Base-by-base conservation (phyloP, 2,888 invertebrate species). In the Liodrosophila aerea region DNA sequence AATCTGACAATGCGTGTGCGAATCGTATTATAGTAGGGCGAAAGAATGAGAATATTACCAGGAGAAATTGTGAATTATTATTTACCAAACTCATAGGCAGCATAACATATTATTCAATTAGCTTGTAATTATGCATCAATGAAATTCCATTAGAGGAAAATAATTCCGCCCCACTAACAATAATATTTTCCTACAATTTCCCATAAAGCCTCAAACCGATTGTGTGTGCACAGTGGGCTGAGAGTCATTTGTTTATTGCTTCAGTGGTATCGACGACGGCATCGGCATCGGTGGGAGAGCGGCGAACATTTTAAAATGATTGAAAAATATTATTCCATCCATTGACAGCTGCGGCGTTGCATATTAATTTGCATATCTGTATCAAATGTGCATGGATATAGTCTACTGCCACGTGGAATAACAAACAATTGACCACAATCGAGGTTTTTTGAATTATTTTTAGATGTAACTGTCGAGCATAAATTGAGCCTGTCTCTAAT, bases 301-400 rank as follows among this genome's bases (percentile, higher is more conserved):
- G 44, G 63, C 43, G 31, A 65, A 44, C 61, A 71, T 71, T 74
- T 68, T 53, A 49, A 72, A 74, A 77, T 70, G 73, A 81, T 81
- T 75, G 73, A 70, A 75, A 64, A 81, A 77, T 68, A 81, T 73
- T 82, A 78, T 77, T 67, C 56, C 59, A 73, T 68, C 5, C 61
- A 78, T 68, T 81, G 73, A 75, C 75, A 77, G 75, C 65, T 70
- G 73, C 59, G 64, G 60, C 59, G 50, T 52, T 47, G 62, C 62
- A 59, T 66, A 64, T 63, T 72, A 68, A 80, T 80, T 80, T 74
- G 59, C 68, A 74, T 68, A 60, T 36, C 60, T 22, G 27, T n/a
- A 39, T 47, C 52, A 56, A 15, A 44, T 22, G 12, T 1, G 12
- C 8, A 22, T 8, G 3, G 11, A 12, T 11, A 31, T 31, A 18